Evolutionary conservation across 1,140 invertebrate genomes (phyloP).

Genomic region (Zaprionus lachaisei): DNA sequence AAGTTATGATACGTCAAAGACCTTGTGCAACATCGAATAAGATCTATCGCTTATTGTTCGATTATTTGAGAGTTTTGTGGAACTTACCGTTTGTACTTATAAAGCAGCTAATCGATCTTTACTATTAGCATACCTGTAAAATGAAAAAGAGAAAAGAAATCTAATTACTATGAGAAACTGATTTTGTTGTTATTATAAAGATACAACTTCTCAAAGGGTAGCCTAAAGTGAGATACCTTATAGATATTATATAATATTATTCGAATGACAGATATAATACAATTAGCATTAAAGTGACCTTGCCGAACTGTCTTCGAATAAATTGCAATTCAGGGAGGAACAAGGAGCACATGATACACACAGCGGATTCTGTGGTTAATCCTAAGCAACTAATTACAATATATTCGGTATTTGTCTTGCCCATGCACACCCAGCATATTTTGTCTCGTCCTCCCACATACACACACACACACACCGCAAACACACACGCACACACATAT

Average conservation of each 20-base stretch:
- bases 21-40: no score
- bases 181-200: neutral
- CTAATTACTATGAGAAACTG: neutral
- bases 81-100: constrained; percentile 4
- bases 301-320: neutral
- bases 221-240: neutral
- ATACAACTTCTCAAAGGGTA: no score
- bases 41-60: no score
- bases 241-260: neutral
- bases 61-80: neutral
- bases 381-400: constrained; percentile 24
- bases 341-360: neutral
- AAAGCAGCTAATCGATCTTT: neutral
- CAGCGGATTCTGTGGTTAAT: constrained; percentile 9
- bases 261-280: neutral
- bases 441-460: neutral
- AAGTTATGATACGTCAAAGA: no score
- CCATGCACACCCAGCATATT: neutral
- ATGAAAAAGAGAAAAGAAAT: neutral
- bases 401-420: constrained; percentile 18
- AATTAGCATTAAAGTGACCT: neutral
- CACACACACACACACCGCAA: neutral
- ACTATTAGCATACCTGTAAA: constrained; percentile 10
- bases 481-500: neutral
- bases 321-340: neutral